A percentile compares a stretch with the other conserved stretches of the same genome.
phyloP scores from a whole-genome alignment of 2,888 invertebrate species.

The Trissolcus brochymenae region DNA sequence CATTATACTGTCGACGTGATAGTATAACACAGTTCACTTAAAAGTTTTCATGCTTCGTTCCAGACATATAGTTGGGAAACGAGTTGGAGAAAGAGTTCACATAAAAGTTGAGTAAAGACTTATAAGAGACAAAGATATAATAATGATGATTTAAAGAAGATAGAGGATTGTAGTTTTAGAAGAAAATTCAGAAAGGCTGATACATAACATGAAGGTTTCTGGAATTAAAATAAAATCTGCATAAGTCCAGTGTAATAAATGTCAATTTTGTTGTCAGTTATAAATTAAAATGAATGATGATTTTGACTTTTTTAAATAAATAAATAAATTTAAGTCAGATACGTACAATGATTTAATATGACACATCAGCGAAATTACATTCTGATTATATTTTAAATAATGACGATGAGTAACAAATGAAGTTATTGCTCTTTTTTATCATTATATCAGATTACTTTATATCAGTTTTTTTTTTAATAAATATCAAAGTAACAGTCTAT shows the following conservation, averaged over 20 bases:
- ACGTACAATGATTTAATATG: too few species aligned
- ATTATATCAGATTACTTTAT: too few species aligned
- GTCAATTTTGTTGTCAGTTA: too few species aligned
- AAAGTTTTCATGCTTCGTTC: conserved; percentile 44
- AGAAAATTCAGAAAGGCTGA: conserved; percentile 37
- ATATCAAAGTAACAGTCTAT: too few species aligned
- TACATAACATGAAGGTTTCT: conserved; percentile 31
- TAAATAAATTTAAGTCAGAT: not conserved
- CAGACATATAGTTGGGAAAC: conserved; percentile 32
- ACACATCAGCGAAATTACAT: too few species aligned
- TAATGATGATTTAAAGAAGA: conserved; percentile 54
- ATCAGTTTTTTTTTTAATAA: too few species aligned
- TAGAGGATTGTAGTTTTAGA: conserved; percentile 50
- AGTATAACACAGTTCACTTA: conserved; percentile 45
- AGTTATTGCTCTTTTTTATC: too few species aligned
- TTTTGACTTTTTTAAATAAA: too few species aligned
- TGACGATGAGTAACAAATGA: too few species aligned
- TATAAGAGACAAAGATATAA: conserved; percentile 44
- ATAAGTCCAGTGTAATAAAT: too few species aligned
- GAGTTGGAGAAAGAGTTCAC: conserved; percentile 44
- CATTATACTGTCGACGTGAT: conserved; percentile 37
- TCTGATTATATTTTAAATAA: too few species aligned
- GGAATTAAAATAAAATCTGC: conserved; percentile 29
- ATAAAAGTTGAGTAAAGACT: conserved; percentile 49
- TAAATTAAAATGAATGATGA: too few species aligned